phyloP scores from a whole-genome alignment of 1,140 invertebrate genomes.

The Zaprionus camerounensis region DNA sequence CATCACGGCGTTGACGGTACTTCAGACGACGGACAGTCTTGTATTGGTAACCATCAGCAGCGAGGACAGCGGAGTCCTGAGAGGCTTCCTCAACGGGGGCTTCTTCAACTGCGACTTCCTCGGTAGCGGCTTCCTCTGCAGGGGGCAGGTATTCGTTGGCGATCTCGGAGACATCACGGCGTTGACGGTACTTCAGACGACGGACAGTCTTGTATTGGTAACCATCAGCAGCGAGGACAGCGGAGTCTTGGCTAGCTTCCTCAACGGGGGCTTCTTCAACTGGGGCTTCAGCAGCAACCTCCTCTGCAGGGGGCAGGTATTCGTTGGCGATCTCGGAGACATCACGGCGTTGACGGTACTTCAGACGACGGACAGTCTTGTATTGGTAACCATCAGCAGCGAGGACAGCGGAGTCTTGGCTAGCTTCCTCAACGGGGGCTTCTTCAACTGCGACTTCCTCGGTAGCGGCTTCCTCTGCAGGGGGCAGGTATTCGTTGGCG shows the following conservation, averaged over 20 bases:
- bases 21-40: constrained; percentile 65
- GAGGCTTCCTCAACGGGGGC: constrained; percentile 10
- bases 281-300: constrained; percentile 10
- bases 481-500: no score
- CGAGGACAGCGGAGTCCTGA: constrained; percentile 56
- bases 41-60: constrained; percentile 66
- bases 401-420: constrained; percentile 47
- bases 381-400: constrained; percentile 54
- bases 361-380: constrained; percentile 56
- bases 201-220: constrained; percentile 71
- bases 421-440: constrained; percentile 25
- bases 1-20: constrained; percentile 69
- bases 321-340: constrained; percentile 55
- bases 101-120: constrained; percentile 31
- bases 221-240: constrained; percentile 58
- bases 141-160: constrained; percentile 62
- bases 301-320: constrained; percentile 49
- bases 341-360: constrained; percentile 56
- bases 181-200: constrained; percentile 67
- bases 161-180: constrained; percentile 67
- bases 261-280: constrained; percentile 22
- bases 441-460: no score
- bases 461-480: no score
- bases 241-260: constrained; percentile 39
- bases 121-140: constrained; percentile 44